These are phyloP conservation scores for Alviniconcha strummeri DNA, from an alignment of 2,888 invertebrate species.

Conservation along the genomic window DNA sequence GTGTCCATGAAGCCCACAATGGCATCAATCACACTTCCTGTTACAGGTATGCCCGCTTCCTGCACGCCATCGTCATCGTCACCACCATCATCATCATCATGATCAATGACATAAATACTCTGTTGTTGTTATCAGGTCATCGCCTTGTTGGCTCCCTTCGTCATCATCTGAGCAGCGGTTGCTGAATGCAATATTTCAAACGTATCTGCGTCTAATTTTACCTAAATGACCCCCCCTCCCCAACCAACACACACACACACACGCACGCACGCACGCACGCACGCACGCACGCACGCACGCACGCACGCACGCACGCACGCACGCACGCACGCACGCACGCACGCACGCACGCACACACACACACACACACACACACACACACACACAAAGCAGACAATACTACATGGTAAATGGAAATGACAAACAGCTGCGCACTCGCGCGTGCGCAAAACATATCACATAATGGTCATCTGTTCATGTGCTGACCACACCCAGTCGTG, in stretches of 20 bases:
- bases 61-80: conserved; percentile 30
- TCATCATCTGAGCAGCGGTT: not conserved
- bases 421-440: too few relatives aligned
- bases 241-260: not conserved
- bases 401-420: too few relatives aligned
- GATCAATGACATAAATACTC: not conserved
- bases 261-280: not conserved
- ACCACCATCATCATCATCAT: not conserved
- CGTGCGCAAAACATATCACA: too few relatives aligned
- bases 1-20: conserved; percentile 65
- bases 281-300: not conserved
- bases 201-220: too few relatives aligned
- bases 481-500: too few relatives aligned
- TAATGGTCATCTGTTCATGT: too few relatives aligned
- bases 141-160: not conserved
- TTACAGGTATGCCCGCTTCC: conserved; percentile 62
- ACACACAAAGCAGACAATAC: not conserved
- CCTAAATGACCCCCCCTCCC: not conserved
- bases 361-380: not conserved
- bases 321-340: not conserved
- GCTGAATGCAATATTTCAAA: too few relatives aligned
- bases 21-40: conserved; percentile 56
- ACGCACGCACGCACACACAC: not conserved
- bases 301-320: not conserved
- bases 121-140: not conserved